Evolutionary conservation across 2,113 vertebrate species (phyloP).

Genomic region (Chionomys nivalis): DNA sequence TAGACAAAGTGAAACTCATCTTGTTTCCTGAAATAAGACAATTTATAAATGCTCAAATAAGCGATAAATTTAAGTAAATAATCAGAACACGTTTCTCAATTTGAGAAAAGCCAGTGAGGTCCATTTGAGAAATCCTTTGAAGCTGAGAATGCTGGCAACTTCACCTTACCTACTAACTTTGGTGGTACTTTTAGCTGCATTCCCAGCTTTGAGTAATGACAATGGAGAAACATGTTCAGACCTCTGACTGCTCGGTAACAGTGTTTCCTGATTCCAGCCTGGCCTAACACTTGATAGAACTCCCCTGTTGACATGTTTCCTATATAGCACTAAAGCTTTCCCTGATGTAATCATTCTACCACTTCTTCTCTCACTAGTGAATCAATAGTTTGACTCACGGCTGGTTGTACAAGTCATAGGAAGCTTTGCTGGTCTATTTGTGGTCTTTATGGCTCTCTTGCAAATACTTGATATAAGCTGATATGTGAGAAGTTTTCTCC

Average conservation of each 20-base stretch:
- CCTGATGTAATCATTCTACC: background rate
- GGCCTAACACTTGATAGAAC: background rate
- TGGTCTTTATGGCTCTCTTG: background rate
- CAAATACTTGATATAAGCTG: background rate
- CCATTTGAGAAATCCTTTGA: background rate
- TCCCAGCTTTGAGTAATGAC: background rate
- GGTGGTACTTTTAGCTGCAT: background rate
- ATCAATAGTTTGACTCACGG: background rate
- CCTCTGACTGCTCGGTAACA: background rate
- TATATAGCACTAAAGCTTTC: background rate
- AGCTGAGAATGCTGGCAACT: background rate
- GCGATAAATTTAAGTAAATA: conserved; percentile 62
- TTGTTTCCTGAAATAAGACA: background rate
- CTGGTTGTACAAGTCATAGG: background rate
- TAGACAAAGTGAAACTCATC: background rate
- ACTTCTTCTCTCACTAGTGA: conserved; percentile 56
- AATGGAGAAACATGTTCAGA: background rate
- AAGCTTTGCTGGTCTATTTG: background rate
- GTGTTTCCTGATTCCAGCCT: background rate
- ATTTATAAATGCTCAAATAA: conserved; percentile 27
- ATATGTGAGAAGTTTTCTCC: background rate
- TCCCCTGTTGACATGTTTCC: background rate
- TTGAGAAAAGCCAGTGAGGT: background rate
- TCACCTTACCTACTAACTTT: background rate
- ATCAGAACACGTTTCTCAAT: conserved; percentile 56